These are phyloP conservation scores for Agriopis marginaria DNA, from an alignment of 2,888 invertebrate species.

Conservation along the genomic window DNA sequence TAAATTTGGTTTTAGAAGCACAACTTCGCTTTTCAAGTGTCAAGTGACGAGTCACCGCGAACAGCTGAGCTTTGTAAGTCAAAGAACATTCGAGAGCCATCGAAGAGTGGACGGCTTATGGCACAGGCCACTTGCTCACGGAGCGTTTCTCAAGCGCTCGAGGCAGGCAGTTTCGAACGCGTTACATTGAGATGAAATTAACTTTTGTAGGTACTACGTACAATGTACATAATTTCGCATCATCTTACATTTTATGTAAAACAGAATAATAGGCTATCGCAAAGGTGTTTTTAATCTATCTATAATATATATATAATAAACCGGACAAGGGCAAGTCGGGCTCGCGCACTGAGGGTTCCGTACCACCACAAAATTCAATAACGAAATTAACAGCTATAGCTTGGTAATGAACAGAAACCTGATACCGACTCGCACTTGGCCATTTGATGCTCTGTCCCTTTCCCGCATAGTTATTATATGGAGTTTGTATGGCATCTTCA, in stretches of 20 bases:
- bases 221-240: neutral
- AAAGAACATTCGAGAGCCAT: constrained; percentile 80
- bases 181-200: neutral
- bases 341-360: too few relatives aligned
- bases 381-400: too few relatives aligned
- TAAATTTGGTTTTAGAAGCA: constrained; percentile 4
- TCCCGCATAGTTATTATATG: too few relatives aligned
- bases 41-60: constrained; percentile 42
- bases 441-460: too few relatives aligned
- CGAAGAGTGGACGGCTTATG: constrained; percentile 69
- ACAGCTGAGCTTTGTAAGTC: constrained; percentile 67
- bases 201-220: neutral
- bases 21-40: constrained; percentile 14
- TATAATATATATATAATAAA: too few relatives aligned
- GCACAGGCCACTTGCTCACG: constrained; percentile 78
- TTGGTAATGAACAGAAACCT: too few relatives aligned
- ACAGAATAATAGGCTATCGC: too few relatives aligned
- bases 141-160: constrained; percentile 60
- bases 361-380: too few relatives aligned
- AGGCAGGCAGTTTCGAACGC: constrained; percentile 24
- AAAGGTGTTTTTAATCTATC: too few relatives aligned
- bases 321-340: too few relatives aligned
- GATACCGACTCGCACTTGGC: too few relatives aligned
- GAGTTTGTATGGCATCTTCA: too few relatives aligned
- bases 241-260: neutral